Evolutionary conservation across 1,140 invertebrate species (phyloP), one percentile per base, ranked within the genome.

Genomic region (Meloidogyne chitwoodi): DNA sequence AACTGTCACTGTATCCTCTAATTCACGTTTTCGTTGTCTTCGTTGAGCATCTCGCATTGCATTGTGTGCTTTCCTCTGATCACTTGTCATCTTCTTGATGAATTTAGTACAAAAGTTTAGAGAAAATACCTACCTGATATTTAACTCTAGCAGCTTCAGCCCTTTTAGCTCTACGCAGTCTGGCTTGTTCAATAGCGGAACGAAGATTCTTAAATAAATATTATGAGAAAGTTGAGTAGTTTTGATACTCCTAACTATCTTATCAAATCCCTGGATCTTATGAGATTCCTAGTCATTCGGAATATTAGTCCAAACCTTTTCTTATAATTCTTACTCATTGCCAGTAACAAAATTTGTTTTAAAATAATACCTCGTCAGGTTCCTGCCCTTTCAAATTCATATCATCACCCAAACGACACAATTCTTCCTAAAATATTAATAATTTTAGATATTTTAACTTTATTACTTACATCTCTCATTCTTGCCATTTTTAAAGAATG

Each of bases 11-110:
- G 71, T 73, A 64, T 76, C 75, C 24, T 76, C 75, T 68, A 72
- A 41, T 71, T 76, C 75, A 19, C 75, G 75, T 26, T 76, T 76
- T 71, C 75, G 27, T 41, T 76, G 75, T 27, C 75, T 69, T 34
- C 75, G 62, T 34, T 76, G 75, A 24, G 75, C 75, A 63, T 76
- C 75, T 24, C 75, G 16, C 75, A 76, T 76, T n/a, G 75, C 75
- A 64, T 76, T 76, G n/a, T 76, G 75, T 63, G 65, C 75, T 24
- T 68, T 71, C 14, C 75, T 64, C 75, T 76, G 67, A 27, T 63
- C 56, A 26, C 29, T 24, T 19, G 68, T 73, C 67, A 76, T 72
- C 65, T 72, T 73, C 71, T 73, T 73, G 56, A 63, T 73, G 56
- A 73, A 34, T 63, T 31, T 29, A 34, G 65, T 41, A 73, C n/a